These are phyloP conservation scores for Monochamus alternatus DNA, from an alignment of 2,888 invertebrate species.

Conservation along the genomic window DNA sequence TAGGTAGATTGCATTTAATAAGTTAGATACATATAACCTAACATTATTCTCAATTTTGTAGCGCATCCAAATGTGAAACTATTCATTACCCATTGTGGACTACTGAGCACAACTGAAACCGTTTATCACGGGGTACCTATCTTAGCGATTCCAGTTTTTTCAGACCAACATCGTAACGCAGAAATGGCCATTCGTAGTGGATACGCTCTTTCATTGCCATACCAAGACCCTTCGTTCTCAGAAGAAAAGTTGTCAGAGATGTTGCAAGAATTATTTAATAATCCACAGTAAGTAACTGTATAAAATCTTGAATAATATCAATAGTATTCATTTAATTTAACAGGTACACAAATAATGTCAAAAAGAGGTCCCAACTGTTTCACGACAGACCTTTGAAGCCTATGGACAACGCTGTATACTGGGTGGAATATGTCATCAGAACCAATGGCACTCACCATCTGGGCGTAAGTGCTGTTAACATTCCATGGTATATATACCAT, in stretches of 20 bases:
- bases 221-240: constrained; percentile 61
- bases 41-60: no score
- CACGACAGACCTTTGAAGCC: constrained; percentile 56
- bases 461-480: constrained; percentile 48
- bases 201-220: constrained; percentile 24
- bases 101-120: constrained; percentile 56
- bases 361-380: constrained; percentile 48
- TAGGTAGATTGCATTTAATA: constrained; percentile 49
- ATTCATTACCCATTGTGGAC: constrained; percentile 63
- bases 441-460: constrained; percentile 57
- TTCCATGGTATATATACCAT: constrained; percentile 55
- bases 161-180: constrained; percentile 46
- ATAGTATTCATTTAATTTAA: background rate
- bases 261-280: background rate
- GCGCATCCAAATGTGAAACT: constrained; percentile 58
- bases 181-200: constrained; percentile 16
- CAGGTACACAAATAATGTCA: constrained; percentile 47
- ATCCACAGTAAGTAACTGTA: constrained; percentile 1
- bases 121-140: constrained; percentile 53
- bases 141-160: constrained; percentile 51
- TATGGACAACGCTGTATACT: constrained; percentile 55
- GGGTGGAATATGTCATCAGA: constrained; percentile 57
- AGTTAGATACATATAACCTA: no score
- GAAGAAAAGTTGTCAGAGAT: constrained; percentile 8
- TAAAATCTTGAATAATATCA: background rate